Base-by-base conservation (phyloP, 2,888 invertebrate species). In the Loripinus fragilis region DNA sequence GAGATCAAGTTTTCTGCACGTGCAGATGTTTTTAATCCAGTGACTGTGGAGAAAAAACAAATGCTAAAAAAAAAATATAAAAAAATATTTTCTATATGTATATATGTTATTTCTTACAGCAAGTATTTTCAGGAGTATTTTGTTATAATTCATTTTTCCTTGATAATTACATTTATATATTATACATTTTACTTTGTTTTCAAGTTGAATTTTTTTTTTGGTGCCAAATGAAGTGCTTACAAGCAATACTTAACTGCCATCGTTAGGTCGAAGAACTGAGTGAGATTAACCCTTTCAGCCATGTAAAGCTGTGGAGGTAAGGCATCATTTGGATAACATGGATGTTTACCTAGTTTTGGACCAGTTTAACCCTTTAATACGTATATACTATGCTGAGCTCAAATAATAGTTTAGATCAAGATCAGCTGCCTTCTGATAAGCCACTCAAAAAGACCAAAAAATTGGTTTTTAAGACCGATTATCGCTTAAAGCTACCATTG, bases 161-260 rank as follows among this genome's bases (percentile, higher is more conserved):
- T 81, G 76, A 81, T 78, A 71, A 81, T 82, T 79, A 76, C 76
- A 76, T 82, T 79, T 82, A 82, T 79, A 76, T 82, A 79, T 82
- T 82, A 82, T 82, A 82, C 82, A 79, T 82, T 82, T 82, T 82
- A 82, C 79, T 79, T 82, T 81, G 75, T 81, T 81, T 82, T 82
- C 79, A 73, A 67, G 69, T 85, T 81, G 74, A 77, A 71, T 33
- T 60, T 60, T 83, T 75, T 85, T 78, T 71, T 67, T 65, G 65
- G 81, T 81, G 81, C 81, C 81, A 81, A 81, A 81, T 74, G 25
- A 72, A 76, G 74, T 66, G 76, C 81, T 81, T 74, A 78, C 23
- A 60, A 60, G 81, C 81, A 81, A 81, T 81, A 81, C 71, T 48
- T 60, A 60, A 69, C 74, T 76, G 76, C 81, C 81, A 55, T 60